Evolutionary conservation across 2,797 vertebrate species (phyloP), one percentile per base, ranked within the genome.

Genomic region (Chromis chromis): DNA sequence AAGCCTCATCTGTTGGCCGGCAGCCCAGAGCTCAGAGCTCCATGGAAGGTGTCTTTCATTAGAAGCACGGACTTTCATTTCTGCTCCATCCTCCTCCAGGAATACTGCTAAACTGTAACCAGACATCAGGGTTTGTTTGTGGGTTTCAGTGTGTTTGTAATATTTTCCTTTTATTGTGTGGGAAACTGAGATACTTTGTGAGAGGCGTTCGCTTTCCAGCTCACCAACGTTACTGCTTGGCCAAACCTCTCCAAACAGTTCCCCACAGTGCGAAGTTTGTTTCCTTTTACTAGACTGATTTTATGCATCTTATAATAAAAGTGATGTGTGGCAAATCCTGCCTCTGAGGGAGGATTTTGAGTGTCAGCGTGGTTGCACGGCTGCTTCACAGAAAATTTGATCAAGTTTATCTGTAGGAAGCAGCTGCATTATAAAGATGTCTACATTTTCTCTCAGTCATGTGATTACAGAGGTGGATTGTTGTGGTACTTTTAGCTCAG

Each of bases 31-130:
- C 69, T 40, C 46, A 4, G 7, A 69, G 60, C 8, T 2, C 65
- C 17, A 56, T 36, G 61, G 71, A 85, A 77, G 82, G 81, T 84
- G 79, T 86, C 69, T 87, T 79, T 91, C 74, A 84, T 87, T 84
- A 85, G 71, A 28, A 19, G 42, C 67, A 28, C 25, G 1, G 63
- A 68, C 73, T 75, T 83, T 87, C 54, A 36, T 67, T 78, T 66
- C 4, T 13, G 62, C 69, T 65, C 19, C 36, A 10, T 77, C 52
- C 27, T 85, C 25, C 70, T 55, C 50, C 70, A 54, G 70, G 40
- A 82, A 67, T 24, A 61, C 76, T 7, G 16, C 62, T 71, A 61
- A 83, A 84, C 62, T 76, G n/a, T 17, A 74, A 80, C 33, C 82
- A 85, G 74, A 82, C 82, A 22, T 77, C 40, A 70, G 25, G 9